phyloP scores from a whole-genome alignment of 2,113 vertebrate genomes.

The Ptilonorhynchus violaceus region DNA sequence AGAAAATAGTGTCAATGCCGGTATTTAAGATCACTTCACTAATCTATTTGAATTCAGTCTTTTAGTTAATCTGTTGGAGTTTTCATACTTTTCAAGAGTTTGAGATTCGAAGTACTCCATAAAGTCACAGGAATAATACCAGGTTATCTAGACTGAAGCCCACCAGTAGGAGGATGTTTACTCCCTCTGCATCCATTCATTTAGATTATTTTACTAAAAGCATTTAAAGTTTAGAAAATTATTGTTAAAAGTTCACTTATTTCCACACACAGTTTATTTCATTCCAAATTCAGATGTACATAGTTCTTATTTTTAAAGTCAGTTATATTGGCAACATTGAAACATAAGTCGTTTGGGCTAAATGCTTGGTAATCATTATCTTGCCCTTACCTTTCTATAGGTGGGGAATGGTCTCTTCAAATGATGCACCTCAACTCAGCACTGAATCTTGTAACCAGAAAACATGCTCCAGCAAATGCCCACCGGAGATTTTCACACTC shows the following conservation, averaged over 20 bases:
- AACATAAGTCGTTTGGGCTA: not conserved
- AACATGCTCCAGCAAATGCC: not conserved
- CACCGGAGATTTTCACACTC: not conserved
- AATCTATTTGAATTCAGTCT: not conserved
- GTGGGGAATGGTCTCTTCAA: not conserved
- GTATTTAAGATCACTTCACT: not conserved
- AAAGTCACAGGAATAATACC: not conserved
- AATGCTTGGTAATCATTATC: not conserved
- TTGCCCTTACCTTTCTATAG: not conserved
- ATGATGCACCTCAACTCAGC: not conserved
- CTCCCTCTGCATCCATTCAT: rapidly evolving
- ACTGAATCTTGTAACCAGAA: not conserved
- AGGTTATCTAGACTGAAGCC: not conserved
- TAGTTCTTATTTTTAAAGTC: not conserved
- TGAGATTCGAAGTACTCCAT: not conserved
- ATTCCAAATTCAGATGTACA: not conserved
- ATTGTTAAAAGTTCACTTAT: not conserved
- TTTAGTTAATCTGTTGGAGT: not conserved
- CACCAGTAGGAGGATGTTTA: not conserved
- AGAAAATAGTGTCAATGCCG: not conserved
- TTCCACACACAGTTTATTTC: not conserved
- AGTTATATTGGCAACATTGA: not conserved
- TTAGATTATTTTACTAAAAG: not conserved
- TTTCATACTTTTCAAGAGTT: not conserved
- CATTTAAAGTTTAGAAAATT: not conserved